Evolutionary conservation across 2,888 invertebrate species (phyloP).

Genomic region (Eudasyphora cyanicolor): DNA sequence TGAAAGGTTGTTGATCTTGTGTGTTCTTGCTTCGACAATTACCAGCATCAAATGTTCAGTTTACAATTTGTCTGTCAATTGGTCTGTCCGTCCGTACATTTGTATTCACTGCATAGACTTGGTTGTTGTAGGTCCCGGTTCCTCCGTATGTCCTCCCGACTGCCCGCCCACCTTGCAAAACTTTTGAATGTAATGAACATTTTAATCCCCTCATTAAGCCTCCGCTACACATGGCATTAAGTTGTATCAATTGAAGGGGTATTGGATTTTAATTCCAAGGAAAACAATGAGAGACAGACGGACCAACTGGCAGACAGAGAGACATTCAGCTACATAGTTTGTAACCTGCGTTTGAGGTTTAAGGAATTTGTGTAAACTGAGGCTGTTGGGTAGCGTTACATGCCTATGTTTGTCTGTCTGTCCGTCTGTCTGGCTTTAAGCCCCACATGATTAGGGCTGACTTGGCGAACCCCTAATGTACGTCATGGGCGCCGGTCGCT

Average conservation of each 20-base stretch:
- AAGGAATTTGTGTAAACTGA: no score
- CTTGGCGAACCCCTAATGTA: neutral
- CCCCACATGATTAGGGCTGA: neutral
- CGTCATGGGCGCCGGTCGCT: no score
- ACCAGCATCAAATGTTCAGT: neutral
- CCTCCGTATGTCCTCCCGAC: neutral
- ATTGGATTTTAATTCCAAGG: slow-evolving; percentile 20
- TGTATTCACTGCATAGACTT: no score
- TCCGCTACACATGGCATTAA: neutral
- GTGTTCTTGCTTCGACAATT: neutral
- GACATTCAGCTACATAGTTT: neutral
- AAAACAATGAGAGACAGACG: neutral
- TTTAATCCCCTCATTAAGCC: slow-evolving; percentile 19
- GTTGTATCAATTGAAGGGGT: slow-evolving; percentile 9
- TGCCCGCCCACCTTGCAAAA: neutral
- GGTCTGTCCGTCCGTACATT: neutral
- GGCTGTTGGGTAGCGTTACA: neutral
- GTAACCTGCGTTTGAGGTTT: no score
- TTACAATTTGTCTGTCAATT: neutral
- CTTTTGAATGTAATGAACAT: slow-evolving; percentile 5
- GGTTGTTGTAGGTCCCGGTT: neutral
- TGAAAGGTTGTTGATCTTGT: neutral
- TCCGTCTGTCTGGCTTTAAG: neutral
- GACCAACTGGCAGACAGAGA: no score
- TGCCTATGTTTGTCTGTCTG: neutral